Evolutionary conservation across 2,888 invertebrate genomes (phyloP), one percentile per base, ranked within the genome.

Genomic region (Unio pictorum): DNA sequence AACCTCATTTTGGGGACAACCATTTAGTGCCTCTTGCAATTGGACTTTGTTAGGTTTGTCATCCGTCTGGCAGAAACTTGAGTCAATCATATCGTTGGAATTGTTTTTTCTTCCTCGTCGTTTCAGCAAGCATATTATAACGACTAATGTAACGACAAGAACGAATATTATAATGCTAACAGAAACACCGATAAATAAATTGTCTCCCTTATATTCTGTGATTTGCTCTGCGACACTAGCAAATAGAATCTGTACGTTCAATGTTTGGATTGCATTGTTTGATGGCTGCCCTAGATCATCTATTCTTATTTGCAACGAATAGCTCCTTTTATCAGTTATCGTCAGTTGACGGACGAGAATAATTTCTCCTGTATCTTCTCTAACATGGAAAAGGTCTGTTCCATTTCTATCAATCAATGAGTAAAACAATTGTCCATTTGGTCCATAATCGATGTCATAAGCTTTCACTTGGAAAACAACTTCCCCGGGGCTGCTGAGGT

Each of bases 241-340:
- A 30, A 79, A 71, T 18, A 72, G 65, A 63, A 81, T 69, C 55
- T 76, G 73, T 55, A 81, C 62, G 54, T 71, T 73, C 64, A 81
- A 55, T 7, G 78, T 75, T 26, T 78, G 74, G n/a, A 74, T 73
- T 4, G 75, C 68, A 56, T 65, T 75, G 56, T 67, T 66, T 68
- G 74, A 71, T 8, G 80, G 81, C 59, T 70, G 69, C 15, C 81
- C 81, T 34, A 75, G 70, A 67, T 81, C 81, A 55, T 76, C 77
- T 15, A 78, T 80, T 28, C 71, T 64, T 45, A 81, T 66, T 6
- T 73, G 61, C 34, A 81, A 62, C 26, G 74, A 72, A 69, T 69
- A 79, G 34, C 76, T 67, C 61, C 72, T 72, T 55, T 71, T 73
- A 69, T 78, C 80, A 15, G 68, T 63, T 23, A 62, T 23, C 6